A percentile compares a stretch with the other conserved stretches of the same genome.
These are phyloP conservation scores for Cryptocephalus moraei DNA, from an alignment of 2,888 invertebrate genomes.

Conservation along the genomic window DNA sequence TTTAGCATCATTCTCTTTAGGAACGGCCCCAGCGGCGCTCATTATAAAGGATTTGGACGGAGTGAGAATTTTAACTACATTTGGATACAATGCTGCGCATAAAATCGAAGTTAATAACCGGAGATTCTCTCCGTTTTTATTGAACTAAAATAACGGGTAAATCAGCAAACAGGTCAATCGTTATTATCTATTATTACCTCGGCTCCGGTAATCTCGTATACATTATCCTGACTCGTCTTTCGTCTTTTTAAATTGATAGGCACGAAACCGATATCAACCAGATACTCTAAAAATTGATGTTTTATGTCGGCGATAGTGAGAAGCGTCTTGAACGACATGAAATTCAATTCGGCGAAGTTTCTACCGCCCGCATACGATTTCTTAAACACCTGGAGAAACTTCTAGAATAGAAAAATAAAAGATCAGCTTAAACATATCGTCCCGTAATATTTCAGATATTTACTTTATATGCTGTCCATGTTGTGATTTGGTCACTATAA, in stretches of 20 bases:
- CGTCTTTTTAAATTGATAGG: slow-evolving; percentile 45
- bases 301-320: slow-evolving; percentile 81
- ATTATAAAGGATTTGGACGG: slow-evolving; percentile 68
- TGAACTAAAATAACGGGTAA: slow-evolving; percentile 45
- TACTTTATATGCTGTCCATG: slow-evolving; percentile 76
- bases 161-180: slow-evolving; percentile 4
- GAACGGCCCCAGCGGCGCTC: slow-evolving; percentile 64
- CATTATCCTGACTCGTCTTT: slow-evolving; percentile 51
- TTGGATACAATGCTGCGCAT: slow-evolving; percentile 88
- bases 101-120: slow-evolving; percentile 72
- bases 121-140: slow-evolving; percentile 63
- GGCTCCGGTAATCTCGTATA: slow-evolving; percentile 35
- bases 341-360: slow-evolving; percentile 75
- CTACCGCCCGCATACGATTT: slow-evolving; percentile 61
- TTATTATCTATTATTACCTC: slow-evolving; percentile 18
- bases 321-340: slow-evolving; percentile 69
- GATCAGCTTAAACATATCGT: too few relatives aligned
- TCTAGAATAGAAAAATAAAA: slow-evolving; percentile 39
- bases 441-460: slow-evolving; percentile 1
- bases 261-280: slow-evolving; percentile 71
- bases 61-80: slow-evolving; percentile 74
- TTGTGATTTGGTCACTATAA: slow-evolving; percentile 83
- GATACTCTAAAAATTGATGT: slow-evolving; percentile 63
- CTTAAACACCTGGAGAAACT: slow-evolving; percentile 65
- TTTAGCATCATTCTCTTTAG: slow-evolving; percentile 56